Base-by-base conservation (phyloP, 64 coral and sea anemone species). In the Hydrozoanthus tunicans region DNA sequence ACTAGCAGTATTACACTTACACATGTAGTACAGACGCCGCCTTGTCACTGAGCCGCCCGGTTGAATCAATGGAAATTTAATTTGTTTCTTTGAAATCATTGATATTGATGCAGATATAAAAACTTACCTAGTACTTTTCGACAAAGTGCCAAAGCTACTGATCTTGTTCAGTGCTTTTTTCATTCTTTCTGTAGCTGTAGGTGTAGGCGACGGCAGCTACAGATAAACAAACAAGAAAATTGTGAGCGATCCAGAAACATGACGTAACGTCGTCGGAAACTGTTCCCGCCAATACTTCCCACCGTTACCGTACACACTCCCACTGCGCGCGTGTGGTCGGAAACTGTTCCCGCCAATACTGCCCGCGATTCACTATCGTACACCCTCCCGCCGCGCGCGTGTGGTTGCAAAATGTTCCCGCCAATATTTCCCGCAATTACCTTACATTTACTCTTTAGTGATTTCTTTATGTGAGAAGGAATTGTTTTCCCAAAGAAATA, bases 101-200 rank as follows among this genome's bases (percentile, higher is more conserved):
- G 64, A 3, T 66, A 13, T 65, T 65, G 60, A 14, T 58, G 25
- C 5, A 83, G 12, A 83, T n/a, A 8, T 43, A 5, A 27, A 32
- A 27, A 59, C 69, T 8, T 88, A 88, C 84, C 84, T 73, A 5
- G 84, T 88, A 59, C 69, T 73, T 26, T 88, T 88, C 60, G 84
- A 88, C 9, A 88, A 13, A 13, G 84, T 88, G 12, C 84, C 70
- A 57, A 88, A 88, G 6, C 23, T 88, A 75, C 84, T 88, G 70
- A 88, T 74, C 68, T 88, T 88, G 68, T 88, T 88, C 11, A 88
- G 59, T 10, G 84, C 84, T 73, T 88, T 88, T 73, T 88, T 88
- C 84, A 88, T 88, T 75, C 84, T 88, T 88, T 88, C 84, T 51
- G 84, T 88, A 74, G 69, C 25, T 12, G 84, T 88, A 10, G 68